These are phyloP conservation scores for Delphinapterus leucas DNA, from an alignment of 2,113 vertebrate species.

Conservation along the genomic window DNA sequence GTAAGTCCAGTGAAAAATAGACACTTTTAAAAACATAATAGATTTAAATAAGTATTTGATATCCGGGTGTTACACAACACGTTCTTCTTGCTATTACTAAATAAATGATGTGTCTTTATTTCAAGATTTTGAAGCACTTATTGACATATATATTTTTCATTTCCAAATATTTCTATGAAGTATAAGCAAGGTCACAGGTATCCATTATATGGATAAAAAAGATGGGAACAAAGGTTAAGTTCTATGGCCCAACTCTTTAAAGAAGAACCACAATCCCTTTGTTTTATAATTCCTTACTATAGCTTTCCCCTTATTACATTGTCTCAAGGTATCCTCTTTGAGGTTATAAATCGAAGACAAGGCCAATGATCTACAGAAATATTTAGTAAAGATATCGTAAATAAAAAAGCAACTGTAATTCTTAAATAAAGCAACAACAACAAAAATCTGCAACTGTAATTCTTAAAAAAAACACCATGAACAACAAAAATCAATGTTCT, in stretches of 20 bases:
- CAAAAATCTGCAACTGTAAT: background rate
- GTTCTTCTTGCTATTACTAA: background rate
- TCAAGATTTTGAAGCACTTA: conserved; percentile 29
- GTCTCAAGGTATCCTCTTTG: background rate
- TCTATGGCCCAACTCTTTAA: background rate
- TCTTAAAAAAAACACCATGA: background rate
- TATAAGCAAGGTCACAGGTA: background rate
- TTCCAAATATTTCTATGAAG: background rate
- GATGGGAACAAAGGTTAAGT: background rate
- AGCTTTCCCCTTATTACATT: background rate
- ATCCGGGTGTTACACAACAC: background rate
- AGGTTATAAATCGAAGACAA: background rate
- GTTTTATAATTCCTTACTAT: background rate
- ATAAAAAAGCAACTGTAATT: background rate
- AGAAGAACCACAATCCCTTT: background rate
- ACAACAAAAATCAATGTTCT: background rate
- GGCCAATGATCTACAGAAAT: background rate
- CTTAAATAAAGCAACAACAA: background rate
- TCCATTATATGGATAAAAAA: background rate
- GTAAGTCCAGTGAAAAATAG: background rate
- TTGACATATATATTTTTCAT: background rate
- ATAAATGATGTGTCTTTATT: background rate
- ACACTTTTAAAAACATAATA: background rate
- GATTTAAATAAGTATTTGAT: background rate
- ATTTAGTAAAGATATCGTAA: background rate